A percentile compares a stretch with the other conserved stretches of the same genome.
Conservation (phyloP, 2,888 invertebrate species). For the Tinea pellionella region DNA sequence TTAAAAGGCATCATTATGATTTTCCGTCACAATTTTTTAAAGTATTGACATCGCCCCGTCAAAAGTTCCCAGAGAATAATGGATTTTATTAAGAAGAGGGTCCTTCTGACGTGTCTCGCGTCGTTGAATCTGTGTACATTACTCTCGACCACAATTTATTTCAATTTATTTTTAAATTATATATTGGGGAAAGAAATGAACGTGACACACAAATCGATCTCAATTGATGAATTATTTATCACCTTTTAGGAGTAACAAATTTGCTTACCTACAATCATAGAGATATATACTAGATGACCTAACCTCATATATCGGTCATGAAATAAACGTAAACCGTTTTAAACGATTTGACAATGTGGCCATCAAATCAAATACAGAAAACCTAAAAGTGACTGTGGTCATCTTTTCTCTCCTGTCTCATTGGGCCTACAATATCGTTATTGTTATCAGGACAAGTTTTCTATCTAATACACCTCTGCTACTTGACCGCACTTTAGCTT, state of each 20-base stretch:
- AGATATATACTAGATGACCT: no score
- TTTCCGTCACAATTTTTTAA: conserved; percentile 10
- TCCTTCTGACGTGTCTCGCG: not conserved
- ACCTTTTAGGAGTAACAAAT: not conserved
- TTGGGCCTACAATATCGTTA: no score
- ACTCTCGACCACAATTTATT: conserved; percentile 5
- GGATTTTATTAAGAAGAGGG: conserved; percentile 12
- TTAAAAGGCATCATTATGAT: not conserved
- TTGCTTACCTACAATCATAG: not conserved
- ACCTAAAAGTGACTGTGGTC: no score
- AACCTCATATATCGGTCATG: no score
- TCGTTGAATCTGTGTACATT: conserved; percentile 5
- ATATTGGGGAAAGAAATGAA: not conserved
- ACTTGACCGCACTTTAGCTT: no score
- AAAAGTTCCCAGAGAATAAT: conserved; percentile 13
- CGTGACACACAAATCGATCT: conserved; percentile 5
- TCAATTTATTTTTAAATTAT: conserved; percentile 3
- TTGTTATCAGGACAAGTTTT: no score
- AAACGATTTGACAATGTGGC: no score
- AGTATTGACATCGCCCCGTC: conserved; percentile 13
- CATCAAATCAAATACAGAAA: no score
- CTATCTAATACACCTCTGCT: no score
- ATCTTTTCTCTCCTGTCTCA: no score
- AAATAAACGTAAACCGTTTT: no score
- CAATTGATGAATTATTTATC: not conserved